Evolutionary conservation across 2,113 vertebrate genomes (phyloP), one percentile per base, ranked within the genome.

Genomic region (Clarias gariepinus): DNA sequence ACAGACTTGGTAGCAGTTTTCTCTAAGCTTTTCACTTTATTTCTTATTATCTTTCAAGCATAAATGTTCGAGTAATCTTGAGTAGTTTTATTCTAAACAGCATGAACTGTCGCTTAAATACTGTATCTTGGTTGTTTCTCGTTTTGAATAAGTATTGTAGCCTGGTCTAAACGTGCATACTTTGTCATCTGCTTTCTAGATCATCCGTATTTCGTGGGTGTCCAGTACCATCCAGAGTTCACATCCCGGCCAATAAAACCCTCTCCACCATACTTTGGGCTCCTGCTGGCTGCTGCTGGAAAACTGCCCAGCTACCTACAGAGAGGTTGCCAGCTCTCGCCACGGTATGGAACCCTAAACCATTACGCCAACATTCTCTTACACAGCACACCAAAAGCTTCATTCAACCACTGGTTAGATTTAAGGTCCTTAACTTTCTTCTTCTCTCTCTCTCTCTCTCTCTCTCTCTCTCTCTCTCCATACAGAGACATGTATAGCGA

Each of bases 221-320:
- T 99, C 25, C 98, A 99, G 93, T 99, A 97, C 80, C 98, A 99
- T 87, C 98, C 98, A 0, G 98, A 99, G 89, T 99, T 99, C 92
- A 97, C 98, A 25, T 99, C 98, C 2, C 95, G 98, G 4, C 98
- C 98, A 10, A 99, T 99, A 76, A 99, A 98, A 58, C 98, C 98
- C 0, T 99, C 98, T 0, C 97, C 98, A 0, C 98, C 98, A 0
- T 99, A 99, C 90, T 96, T 99, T 0, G 98, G 98, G 76, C 93
- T 99, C 57, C 94, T 99, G 4, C 91, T 99, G 90, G 97, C 98
- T 0, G 96, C 97, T 0, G 96, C 96, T 0, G 98, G 97, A n/a
- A 95, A 96, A 71, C 96, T 99, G 6, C 93, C 93, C 0, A 95
- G 96, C 89, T 97, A 96, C 87, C 91, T 99, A 0, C 97, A 97